Evolutionary conservation across 1,140 invertebrate species (phyloP).

Genomic region (Panonychus citri): DNA sequence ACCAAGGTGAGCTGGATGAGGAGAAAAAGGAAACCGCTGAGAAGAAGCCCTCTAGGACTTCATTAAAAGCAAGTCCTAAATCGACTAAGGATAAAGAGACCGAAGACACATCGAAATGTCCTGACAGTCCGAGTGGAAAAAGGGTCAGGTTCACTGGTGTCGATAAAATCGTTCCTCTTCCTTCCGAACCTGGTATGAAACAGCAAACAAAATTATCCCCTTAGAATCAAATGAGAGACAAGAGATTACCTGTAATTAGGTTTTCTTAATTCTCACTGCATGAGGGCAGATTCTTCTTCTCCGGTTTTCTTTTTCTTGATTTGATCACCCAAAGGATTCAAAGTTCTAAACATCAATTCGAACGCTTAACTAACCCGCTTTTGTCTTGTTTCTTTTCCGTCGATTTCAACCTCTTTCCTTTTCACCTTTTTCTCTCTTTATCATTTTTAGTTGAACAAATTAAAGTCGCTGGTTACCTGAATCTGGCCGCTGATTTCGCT

Average conservation of each 20-base stretch:
- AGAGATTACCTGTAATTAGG: neutral
- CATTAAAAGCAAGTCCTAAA: neutral
- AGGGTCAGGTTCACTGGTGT: no score
- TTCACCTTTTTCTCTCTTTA: no score
- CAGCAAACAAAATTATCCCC: no score
- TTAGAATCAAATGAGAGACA: no score
- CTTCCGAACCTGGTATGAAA: no score
- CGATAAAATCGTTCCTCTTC: no score
- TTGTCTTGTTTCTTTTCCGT: neutral
- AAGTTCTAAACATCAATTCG: neutral
- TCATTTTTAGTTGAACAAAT: constrained; percentile 31
- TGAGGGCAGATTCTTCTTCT: no score
- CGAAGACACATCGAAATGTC: neutral
- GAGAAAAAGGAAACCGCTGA: constrained; percentile 10
- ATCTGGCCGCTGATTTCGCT: constrained; percentile 76
- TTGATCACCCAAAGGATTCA: no score
- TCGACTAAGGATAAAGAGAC: neutral
- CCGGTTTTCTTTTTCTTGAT: no score
- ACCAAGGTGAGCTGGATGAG: neutral
- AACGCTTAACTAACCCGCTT: neutral
- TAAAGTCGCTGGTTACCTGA: constrained; percentile 77
- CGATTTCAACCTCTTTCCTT: neutral
- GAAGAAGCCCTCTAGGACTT: neutral
- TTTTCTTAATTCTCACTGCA: neutral
- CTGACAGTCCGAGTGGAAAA: no score